phyloP scores from a whole-genome alignment of 2,888 invertebrate species.

The Nudaria mundana region DNA sequence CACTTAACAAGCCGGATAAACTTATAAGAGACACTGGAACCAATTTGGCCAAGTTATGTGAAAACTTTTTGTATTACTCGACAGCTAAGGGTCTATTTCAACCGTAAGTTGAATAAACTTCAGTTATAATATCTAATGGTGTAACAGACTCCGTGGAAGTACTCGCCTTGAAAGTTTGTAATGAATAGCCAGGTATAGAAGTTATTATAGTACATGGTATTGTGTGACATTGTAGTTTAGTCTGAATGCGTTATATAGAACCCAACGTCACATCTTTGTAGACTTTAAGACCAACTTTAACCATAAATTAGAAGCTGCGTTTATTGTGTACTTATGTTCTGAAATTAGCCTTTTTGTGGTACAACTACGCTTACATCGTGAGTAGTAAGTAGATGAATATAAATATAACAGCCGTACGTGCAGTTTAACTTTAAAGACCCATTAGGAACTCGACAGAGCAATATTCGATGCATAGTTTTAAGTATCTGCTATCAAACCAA shows the following conservation, averaged over 20 bases:
- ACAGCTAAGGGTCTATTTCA: conserved; percentile 30
- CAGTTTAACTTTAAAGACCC: too few species aligned
- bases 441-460: too few species aligned
- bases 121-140: conserved; percentile 20
- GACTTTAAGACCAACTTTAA: not conserved
- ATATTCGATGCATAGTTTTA: too few species aligned
- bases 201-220: not conserved
- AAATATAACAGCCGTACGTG: too few species aligned
- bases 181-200: conserved; percentile 8
- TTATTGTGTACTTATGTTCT: too few species aligned
- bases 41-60: conserved; percentile 48
- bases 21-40: conserved; percentile 45
- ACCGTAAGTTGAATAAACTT: conserved; percentile 27
- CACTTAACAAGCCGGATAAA: conserved; percentile 34
- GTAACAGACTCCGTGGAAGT: conserved; percentile 14
- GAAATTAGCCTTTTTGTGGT: too few species aligned
- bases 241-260: not conserved
- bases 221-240: not conserved
- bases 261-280: not conserved
- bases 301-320: not conserved
- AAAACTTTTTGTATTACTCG: conserved; percentile 57
- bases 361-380: too few species aligned
- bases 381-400: too few species aligned
- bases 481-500: too few species aligned
- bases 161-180: conserved; percentile 14